Conservation (phyloP, 2,113 vertebrate species). For the Arizona elegans region DNA sequence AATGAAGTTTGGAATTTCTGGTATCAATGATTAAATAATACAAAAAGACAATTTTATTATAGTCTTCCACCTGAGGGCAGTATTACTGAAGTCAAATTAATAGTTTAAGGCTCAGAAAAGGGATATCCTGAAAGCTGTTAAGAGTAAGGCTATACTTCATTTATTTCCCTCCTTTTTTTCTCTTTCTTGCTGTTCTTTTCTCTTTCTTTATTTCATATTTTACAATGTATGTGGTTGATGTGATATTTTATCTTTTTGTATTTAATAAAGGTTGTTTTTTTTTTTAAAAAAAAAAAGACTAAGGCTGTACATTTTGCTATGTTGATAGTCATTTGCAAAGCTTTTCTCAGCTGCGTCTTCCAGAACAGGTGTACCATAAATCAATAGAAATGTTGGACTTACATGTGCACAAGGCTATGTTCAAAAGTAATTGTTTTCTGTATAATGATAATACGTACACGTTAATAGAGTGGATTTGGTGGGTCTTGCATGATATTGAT, state of each 20-base stretch:
- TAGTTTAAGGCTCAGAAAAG: neutral
- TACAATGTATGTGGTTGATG: too few species aligned
- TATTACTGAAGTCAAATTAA: constrained; percentile 57
- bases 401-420: neutral
- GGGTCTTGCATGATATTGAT: neutral
- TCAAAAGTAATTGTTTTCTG: neutral
- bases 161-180: too few species aligned
- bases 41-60: neutral
- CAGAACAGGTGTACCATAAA: neutral
- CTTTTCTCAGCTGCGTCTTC: neutral
- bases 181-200: too few species aligned
- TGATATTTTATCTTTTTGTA: too few species aligned
- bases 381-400: neutral
- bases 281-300: too few species aligned
- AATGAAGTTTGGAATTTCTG: neutral
- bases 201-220: too few species aligned
- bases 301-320: neutral
- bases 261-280: too few species aligned
- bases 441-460: neutral
- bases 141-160: neutral
- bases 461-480: neutral
- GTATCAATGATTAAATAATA: neutral
- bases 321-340: neutral
- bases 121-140: neutral
- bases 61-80: constrained; percentile 67